Base-by-base conservation (phyloP, 2,113 vertebrate genomes). In the Chinchilla lanigera region DNA sequence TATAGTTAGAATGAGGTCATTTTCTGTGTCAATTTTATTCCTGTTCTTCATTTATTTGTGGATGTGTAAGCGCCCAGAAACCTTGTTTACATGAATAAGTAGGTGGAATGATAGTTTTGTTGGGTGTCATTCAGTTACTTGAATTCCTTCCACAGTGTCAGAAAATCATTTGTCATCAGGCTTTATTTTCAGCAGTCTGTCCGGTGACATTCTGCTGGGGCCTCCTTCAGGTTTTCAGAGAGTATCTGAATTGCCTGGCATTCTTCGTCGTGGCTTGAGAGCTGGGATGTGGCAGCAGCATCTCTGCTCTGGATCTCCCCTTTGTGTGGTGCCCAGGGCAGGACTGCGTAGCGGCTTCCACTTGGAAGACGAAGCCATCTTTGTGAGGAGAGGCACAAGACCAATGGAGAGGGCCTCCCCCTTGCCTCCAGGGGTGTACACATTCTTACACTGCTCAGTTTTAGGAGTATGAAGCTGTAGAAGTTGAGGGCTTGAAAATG, bases 31-130 rank as follows among this genome's bases (percentile, higher is more conserved):
- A 4, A 0, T 61, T 86, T 89, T 84, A 33, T 75, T 89, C 75
- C 81, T 86, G 50, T 35, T 92, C 38, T 67, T 95, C n/a, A 41
- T 90, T 86, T 96, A 58, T 92, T 65, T 95, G 44, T 87, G 63
- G 41, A 38, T 89, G 3, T 14, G 4, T 14, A 52, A 86, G 35
- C 24, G 5, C 24, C 50, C 35, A 73, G 56, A 92, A 77, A 28
- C 71, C 83, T 92, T 96, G n/a, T 91, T 93, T 80, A 67, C 28
- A 2, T 97, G 81, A 83, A 80, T 58, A 41, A 80, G 22, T 78
- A 69, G 61, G 41, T 89, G 73, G 41, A 95, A 75, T 93, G 28
- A 61, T 47, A 33, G 50, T 67, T 85, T 93, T 93, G 61, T 80
- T 67, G 50, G 47, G 12, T 86, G 44, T 69, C 77, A 77, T 75